phyloP scores from a whole-genome alignment of 2,888 invertebrate species.

The Papilio protenor region DNA sequence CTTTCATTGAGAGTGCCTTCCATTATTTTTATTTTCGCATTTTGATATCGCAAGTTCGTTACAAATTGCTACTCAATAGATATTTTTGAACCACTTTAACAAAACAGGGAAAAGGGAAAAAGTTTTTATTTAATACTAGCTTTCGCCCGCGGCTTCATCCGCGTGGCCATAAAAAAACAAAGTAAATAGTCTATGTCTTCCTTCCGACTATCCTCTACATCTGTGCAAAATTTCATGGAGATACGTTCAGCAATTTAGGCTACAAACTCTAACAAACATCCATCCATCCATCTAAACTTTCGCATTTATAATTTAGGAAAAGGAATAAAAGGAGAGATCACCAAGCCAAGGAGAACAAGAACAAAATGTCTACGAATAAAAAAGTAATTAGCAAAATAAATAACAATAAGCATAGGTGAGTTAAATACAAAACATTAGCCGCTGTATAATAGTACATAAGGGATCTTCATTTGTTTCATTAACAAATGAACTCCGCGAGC shows the following conservation, averaged over 20 bases:
- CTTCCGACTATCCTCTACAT: no score
- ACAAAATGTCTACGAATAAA: background rate
- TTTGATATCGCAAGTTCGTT: conserved; percentile 15
- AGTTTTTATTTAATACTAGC: background rate
- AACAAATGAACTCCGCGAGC: conserved; percentile 34
- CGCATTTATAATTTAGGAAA: no score
- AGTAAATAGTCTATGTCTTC: no score
- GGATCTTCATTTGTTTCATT: conserved; percentile 22
- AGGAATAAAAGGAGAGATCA: no score
- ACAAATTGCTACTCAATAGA: conserved; percentile 5
- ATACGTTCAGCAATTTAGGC: no score
- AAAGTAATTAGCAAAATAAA: background rate
- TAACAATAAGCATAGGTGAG: background rate
- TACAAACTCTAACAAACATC: no score
- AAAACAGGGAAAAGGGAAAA: background rate
- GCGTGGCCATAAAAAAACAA: no score
- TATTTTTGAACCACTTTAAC: background rate
- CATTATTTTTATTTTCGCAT: conserved; percentile 28
- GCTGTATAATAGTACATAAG: conserved; percentile 11
- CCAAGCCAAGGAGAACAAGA: background rate
- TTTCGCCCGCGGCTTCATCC: no score
- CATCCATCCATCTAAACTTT: no score
- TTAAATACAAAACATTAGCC: conserved; percentile 4
- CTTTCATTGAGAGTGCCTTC: conserved; percentile 25
- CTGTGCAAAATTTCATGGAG: no score